Base-by-base conservation (phyloP, 2,888 invertebrate genomes). In the Pandemis cinnamomeana region DNA sequence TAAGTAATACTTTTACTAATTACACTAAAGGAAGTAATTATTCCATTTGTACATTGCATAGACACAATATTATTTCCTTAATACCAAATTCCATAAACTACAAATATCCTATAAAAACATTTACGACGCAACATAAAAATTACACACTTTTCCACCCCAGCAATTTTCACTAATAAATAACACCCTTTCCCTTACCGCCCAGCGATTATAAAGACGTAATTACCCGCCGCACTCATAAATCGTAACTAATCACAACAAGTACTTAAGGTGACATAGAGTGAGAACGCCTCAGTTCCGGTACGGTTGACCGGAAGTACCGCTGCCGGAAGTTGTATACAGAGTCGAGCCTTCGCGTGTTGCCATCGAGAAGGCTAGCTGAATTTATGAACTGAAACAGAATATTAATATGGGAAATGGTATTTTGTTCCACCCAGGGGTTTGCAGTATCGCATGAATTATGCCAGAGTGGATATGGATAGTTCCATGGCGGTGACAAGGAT, bases 261-360 rank as follows among this genome's bases (percentile, higher is more conserved):
- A 71, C 74, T 74, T 71, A 67, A 74, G 74, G 70, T 74, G 74
- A 74, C 74, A 74, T 74, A 74, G 71, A 74, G 74, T 48, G 74
- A 74, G 74, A 74, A 74, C 66, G 66, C 74, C 74, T 74, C 6
- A 71, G 70, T 71, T 74, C 74, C 66, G 73, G 66, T 74, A 55
- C 15, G 55, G 53, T 55, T 55, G 74, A 74, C 74, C 74, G 74
- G 74, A 74, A 62, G 71, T 62, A 10, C 42, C 15, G 61, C 58
- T 53, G 66, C 73, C 74, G 74, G 74, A 74, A 74, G 71, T 74
- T 67, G 74, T 74, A 71, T 74, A 74, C 74, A 74, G 66, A 67
- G 74, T 71, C 74, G 71, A 71, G 74, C 74, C 71, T 74, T 74
- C 74, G 74, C 74, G 74, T 74, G 74, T 46, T 36, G 60, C 51